Base-by-base conservation (phyloP, 1,140 invertebrate species). In the Andrena cerasifolii region DNA sequence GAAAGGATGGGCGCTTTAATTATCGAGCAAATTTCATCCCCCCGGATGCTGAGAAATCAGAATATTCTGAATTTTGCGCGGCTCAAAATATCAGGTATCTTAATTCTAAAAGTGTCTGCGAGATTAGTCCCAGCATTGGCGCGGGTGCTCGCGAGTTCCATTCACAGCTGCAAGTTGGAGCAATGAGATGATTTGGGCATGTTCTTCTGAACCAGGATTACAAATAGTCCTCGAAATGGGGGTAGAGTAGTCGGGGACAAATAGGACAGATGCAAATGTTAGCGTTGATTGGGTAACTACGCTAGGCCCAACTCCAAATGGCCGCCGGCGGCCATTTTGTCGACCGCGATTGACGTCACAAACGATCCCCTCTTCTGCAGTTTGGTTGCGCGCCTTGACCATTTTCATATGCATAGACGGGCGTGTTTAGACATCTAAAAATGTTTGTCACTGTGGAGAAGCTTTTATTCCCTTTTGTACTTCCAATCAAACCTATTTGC, bases 131-230 rank as follows among this genome's bases (percentile, higher is more conserved):
- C n/a, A n/a, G 65, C 51, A 47, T 63, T 8, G 47, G 45, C 62
- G 53, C 65, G 63, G 65, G 71, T 63, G 65, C 65, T 73, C 47
- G 71, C 40, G 65, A 73, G 65, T 73, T 73, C 24, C 71, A 53
- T 63, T 73, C 71, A 47, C 33, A 73, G 24, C 71, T 53, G 59
- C 47, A 5, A 40, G 31, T 6, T 73, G 24, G 24, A 24, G 26
- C 18, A 65, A 65, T 43, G 71, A 65, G 71, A 58, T 63, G 65
- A 74, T 74, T 74, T 65, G 33, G 21, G 24, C 54, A n/a, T 54
- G 47, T 43, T 45, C 54, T 65, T 33, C 26, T 24, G 26, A n/a
- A 24, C 51, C 24, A 45, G 40, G 3, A 18, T 49, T 47, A 6
- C 14, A n/a, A 21, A n/a, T 71, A 43, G 54, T 24, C 26, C 12